phyloP scores from a whole-genome alignment of 2,888 invertebrate species.

The Microchrysa polita region DNA sequence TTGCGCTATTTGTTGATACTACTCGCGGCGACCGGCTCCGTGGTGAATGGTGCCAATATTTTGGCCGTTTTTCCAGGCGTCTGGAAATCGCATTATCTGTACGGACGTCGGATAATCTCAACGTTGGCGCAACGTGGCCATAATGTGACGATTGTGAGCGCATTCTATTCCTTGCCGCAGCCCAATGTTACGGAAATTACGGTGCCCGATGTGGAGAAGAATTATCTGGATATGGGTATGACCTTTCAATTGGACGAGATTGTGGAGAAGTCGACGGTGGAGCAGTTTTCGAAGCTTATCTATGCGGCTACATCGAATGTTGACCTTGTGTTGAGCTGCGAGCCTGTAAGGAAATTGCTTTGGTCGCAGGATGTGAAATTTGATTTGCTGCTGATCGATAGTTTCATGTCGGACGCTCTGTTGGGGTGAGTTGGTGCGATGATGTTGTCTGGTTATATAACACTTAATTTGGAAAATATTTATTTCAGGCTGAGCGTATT shows the following conservation, averaged over 20 bases:
- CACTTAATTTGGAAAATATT: neutral
- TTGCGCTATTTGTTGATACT: constrained; percentile 17
- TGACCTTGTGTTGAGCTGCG: constrained; percentile 59
- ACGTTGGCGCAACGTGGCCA: constrained; percentile 57
- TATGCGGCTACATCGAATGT: constrained; percentile 62
- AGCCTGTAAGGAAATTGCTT: constrained; percentile 56
- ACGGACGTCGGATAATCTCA: constrained; percentile 58
- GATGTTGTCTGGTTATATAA: no score
- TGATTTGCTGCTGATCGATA: constrained; percentile 63
- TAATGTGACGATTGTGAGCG: constrained; percentile 61
- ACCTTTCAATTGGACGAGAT: constrained; percentile 60
- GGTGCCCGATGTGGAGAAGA: constrained; percentile 58
- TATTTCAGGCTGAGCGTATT: constrained; percentile 60
- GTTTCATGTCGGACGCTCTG: constrained; percentile 66
- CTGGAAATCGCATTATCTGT: constrained; percentile 62
- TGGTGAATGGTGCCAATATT: constrained; percentile 56
- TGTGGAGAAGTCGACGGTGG: constrained; percentile 59
- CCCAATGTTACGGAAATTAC: constrained; percentile 58
- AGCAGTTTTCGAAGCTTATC: constrained; percentile 60
- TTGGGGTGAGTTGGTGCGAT: constrained; percentile 57
- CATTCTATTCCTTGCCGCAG: constrained; percentile 53
- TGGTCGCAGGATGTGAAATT: constrained; percentile 56
- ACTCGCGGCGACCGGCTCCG: neutral
- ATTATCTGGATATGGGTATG: constrained; percentile 62
- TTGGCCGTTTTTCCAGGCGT: constrained; percentile 62